phyloP scores from a whole-genome alignment of 2,113 vertebrate genomes.

The Gobio gobio region DNA sequence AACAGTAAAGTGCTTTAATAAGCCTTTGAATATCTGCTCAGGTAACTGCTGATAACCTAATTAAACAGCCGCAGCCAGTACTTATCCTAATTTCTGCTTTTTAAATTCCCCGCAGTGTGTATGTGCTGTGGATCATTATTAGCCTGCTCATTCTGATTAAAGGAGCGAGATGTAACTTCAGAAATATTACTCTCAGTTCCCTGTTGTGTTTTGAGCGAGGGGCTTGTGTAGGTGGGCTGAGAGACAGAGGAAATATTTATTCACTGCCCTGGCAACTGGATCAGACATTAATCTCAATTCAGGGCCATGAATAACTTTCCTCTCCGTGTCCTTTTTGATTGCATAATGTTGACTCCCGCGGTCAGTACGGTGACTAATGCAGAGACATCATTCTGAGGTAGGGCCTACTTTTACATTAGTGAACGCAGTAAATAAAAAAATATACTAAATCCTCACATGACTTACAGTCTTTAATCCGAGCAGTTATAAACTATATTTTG shows the following conservation, averaged over 20 bases:
- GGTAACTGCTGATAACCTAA: conserved; percentile 16
- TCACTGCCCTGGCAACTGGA: conserved; percentile 40
- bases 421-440: not conserved
- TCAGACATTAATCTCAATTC: conserved; percentile 47
- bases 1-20: conserved; percentile 4
- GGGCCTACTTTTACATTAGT: not conserved
- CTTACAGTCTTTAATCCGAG: not conserved
- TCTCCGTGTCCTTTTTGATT: conserved; percentile 36
- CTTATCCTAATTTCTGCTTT: conserved; percentile 14
- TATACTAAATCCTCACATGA: not conserved
- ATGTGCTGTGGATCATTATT: not conserved
- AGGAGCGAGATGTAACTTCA: not conserved
- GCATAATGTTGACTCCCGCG: conserved; percentile 2
- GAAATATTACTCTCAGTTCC: not conserved
- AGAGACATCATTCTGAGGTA: not conserved
- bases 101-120: conserved; percentile 16
- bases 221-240: conserved; percentile 1
- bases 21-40: conserved; percentile 1
- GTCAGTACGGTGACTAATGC: not conserved
- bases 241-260: conserved; percentile 22
- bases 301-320: conserved; percentile 33
- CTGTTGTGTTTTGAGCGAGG: conserved; percentile 3
- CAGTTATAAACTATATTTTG: not conserved
- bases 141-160: not conserved
- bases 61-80: conserved; percentile 13